Evolutionary conservation across 1,140 invertebrate species (phyloP).

Genomic region (Calliphora vicina): DNA sequence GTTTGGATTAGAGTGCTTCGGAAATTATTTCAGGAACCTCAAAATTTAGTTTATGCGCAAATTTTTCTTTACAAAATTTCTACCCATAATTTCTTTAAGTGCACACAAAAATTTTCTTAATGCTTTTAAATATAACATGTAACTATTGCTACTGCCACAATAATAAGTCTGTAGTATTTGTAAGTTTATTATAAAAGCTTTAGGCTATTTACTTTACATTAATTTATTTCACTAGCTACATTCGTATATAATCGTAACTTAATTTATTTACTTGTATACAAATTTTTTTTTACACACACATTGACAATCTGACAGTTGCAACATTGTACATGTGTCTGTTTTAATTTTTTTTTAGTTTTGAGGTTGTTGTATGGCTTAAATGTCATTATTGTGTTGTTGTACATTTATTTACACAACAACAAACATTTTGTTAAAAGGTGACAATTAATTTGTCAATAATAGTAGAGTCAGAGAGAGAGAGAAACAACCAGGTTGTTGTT

Average conservation of each 20-base stretch:
- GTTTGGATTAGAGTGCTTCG: too few relatives aligned
- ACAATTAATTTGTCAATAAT: constrained; percentile 14
- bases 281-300: background rate
- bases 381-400: too few relatives aligned
- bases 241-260: background rate
- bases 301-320: background rate
- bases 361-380: background rate
- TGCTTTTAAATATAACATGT: too few relatives aligned
- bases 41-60: too few relatives aligned
- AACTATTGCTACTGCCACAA: too few relatives aligned
- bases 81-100: too few relatives aligned
- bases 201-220: background rate
- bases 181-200: background rate
- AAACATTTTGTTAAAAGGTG: constrained; percentile 12
- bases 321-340: background rate
- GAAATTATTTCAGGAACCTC: too few relatives aligned
- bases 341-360: background rate
- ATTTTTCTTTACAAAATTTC: too few relatives aligned
- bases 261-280: background rate
- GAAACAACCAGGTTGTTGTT: background rate
- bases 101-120: too few relatives aligned
- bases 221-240: background rate
- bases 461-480: background rate
- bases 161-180: too few relatives aligned
- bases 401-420: background rate